These are phyloP conservation scores for Lasioglossum figueresi DNA, from an alignment of 2,888 invertebrate species.

Conservation along the genomic window DNA sequence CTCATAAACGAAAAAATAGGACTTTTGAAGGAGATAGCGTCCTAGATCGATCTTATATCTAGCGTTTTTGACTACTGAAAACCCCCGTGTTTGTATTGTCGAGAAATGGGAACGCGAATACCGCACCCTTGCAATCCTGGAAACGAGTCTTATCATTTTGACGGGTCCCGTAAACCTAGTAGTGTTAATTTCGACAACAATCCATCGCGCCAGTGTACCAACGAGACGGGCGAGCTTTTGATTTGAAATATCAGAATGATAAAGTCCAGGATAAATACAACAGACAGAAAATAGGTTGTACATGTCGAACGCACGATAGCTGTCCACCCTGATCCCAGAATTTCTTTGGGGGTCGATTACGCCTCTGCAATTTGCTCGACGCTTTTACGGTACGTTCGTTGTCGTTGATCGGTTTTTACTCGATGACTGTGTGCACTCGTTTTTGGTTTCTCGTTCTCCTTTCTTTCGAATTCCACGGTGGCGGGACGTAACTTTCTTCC, in stretches of 20 bases:
- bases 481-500: neutral
- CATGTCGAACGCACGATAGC: neutral
- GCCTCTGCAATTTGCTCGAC: neutral
- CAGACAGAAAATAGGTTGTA: neutral
- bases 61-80: no score
- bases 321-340: neutral
- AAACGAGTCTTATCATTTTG: no score
- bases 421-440: neutral
- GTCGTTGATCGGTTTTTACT: neutral
- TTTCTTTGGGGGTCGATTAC: neutral
- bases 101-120: no score
- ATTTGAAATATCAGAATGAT: neutral
- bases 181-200: constrained; percentile 10
- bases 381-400: neutral
- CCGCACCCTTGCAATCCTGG: no score
- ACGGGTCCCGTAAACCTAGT: no score
- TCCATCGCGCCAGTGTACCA: neutral
- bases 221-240: neutral
- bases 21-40: no score
- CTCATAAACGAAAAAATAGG: no score
- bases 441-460: neutral
- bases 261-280: neutral
- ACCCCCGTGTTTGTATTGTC: no score
- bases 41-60: no score
- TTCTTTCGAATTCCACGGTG: neutral